Percentiles rank a stretch among this genome's conserved stretches.
These are phyloP conservation scores for Holothuria glaberrima DNA, from an alignment of 35 echinoderm and acorn worm species.

Conservation along the genomic window DNA sequence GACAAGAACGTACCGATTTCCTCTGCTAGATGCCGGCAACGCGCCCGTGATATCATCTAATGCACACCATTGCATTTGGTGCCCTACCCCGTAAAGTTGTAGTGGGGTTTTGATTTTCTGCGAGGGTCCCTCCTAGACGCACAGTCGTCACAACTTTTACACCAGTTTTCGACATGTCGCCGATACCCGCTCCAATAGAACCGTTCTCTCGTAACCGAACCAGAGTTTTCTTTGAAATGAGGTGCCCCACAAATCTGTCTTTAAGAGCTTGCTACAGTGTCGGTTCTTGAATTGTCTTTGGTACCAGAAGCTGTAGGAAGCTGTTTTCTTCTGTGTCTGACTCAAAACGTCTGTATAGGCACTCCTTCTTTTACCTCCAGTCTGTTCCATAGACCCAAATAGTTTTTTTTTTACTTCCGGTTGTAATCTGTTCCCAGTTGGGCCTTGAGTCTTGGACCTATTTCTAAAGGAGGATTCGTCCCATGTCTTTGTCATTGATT, in stretches of 20 bases:
- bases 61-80: slow-evolving; percentile 27
- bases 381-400: slow-evolving; percentile 61
- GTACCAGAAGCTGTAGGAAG: slow-evolving; percentile 41
- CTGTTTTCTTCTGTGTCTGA: slow-evolving; percentile 19
- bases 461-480: neutral
- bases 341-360: slow-evolving; percentile 52
- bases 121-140: too few species aligned
- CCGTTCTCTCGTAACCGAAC: slow-evolving; percentile 26
- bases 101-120: slow-evolving; percentile 34
- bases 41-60: slow-evolving; percentile 57
- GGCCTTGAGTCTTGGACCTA: slow-evolving; percentile 11
- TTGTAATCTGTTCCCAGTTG: neutral
- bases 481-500: slow-evolving; percentile 19
- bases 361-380: slow-evolving; percentile 55
- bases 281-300: neutral
- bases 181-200: slow-evolving; percentile 70
- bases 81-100: slow-evolving; percentile 17
- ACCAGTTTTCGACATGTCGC: slow-evolving; percentile 50
- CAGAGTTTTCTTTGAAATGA: slow-evolving; percentile 58
- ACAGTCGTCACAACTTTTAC: slow-evolving; percentile 36
- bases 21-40: neutral
- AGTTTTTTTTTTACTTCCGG: slow-evolving; percentile 50
- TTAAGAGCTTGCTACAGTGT: slow-evolving; percentile 46
- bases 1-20: slow-evolving; percentile 47
- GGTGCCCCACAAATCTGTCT: slow-evolving; percentile 35